phyloP scores from a whole-genome alignment of 2,888 invertebrate genomes.

The Drosophila cognata region DNA sequence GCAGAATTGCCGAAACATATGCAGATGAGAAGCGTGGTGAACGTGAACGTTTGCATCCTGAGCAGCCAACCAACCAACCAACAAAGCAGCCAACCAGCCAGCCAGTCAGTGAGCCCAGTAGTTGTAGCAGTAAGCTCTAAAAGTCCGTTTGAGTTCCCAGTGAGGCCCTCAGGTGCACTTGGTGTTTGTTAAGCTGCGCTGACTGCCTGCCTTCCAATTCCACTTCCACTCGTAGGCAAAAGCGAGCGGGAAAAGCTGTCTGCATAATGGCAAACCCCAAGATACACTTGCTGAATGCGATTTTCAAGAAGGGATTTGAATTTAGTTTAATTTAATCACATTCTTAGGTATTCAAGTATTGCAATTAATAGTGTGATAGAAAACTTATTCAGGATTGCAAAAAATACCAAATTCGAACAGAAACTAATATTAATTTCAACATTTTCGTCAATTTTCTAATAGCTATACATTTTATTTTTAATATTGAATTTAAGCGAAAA shows the following conservation, averaged over 20 bases:
- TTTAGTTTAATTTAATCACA: background rate
- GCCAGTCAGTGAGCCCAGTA: constrained; percentile 20
- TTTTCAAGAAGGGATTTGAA: background rate
- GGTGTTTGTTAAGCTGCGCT: constrained; percentile 47
- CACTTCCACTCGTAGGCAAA: constrained; percentile 30
- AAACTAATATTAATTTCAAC: background rate
- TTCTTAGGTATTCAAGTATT: background rate
- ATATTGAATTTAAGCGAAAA: background rate
- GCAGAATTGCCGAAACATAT: constrained; percentile 79
- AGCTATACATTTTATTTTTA: background rate
- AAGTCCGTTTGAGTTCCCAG: constrained; percentile 48
- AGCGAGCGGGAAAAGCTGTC: background rate
- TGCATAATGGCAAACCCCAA: background rate
- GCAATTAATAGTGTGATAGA: background rate
- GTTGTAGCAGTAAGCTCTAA: constrained; percentile 37
- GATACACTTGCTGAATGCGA: constrained; percentile 30
- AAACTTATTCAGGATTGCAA: background rate
- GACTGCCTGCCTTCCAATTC: constrained; percentile 42
- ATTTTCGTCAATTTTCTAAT: fast-evolving
- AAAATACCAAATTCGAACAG: background rate
- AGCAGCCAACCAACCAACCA: constrained; percentile 43
- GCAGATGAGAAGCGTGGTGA: constrained; percentile 71
- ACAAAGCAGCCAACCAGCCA: constrained; percentile 8
- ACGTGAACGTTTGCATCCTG: constrained; percentile 53
- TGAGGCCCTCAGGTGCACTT: constrained; percentile 74